A percentile compares a stretch with the other conserved stretches of the same genome.
These are phyloP conservation scores for Clamator glandarius DNA, from an alignment of 2,797 vertebrate genomes.

Conservation along the genomic window DNA sequence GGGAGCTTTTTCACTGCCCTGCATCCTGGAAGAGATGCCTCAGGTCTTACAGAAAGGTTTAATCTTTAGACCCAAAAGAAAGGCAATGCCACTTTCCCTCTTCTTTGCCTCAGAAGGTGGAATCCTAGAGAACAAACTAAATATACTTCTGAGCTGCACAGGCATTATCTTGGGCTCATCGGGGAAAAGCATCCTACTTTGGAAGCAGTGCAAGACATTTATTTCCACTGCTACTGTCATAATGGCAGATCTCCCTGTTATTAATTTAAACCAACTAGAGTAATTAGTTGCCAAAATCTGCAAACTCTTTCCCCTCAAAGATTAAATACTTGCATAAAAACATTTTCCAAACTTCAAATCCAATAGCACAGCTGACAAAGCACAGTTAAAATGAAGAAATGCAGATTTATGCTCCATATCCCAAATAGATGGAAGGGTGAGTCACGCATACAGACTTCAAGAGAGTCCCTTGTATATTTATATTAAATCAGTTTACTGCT, in stretches of 20 bases:
- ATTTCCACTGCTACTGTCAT: background rate
- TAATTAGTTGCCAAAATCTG: background rate
- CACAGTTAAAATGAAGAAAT: background rate
- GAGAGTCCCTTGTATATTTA: background rate
- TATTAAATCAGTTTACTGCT: background rate
- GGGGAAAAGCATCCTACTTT: background rate
- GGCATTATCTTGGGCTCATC: fast-evolving
- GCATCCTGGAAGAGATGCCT: slow-evolving; percentile 23
- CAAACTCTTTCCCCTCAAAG: background rate
- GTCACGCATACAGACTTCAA: background rate
- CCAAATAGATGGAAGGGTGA: background rate
- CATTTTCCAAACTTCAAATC: background rate
- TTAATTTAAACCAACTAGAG: background rate
- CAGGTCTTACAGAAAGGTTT: slow-evolving; percentile 7
- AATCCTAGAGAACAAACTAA: background rate
- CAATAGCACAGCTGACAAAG: background rate
- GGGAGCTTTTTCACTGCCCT: slow-evolving; percentile 24
- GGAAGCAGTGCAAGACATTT: fast-evolving
- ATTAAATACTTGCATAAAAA: background rate
- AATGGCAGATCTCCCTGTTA: background rate
- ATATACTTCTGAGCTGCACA: background rate
- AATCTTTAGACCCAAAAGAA: background rate
- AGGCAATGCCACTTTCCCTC: background rate
- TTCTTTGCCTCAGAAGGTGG: background rate
- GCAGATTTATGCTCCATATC: background rate